Evolutionary conservation across 1,140 invertebrate species (phyloP).

Genomic region (Trachelipus rathkii): DNA sequence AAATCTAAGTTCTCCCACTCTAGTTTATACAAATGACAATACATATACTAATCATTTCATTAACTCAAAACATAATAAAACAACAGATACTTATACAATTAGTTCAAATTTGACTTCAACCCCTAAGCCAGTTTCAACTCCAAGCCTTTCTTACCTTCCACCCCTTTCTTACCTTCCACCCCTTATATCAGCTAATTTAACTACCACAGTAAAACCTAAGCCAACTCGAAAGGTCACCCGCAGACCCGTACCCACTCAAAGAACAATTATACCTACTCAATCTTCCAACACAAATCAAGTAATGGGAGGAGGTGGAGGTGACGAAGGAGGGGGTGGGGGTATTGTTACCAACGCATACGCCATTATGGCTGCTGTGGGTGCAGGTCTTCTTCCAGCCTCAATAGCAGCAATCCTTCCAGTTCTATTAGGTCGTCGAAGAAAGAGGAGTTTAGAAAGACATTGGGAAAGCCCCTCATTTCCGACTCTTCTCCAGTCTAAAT

Average conservation of each 20-base stretch:
- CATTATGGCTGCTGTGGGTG: conserved; percentile 29
- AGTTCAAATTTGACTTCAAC: not conserved
- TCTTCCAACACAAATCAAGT: too few species aligned
- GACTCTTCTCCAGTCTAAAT: not conserved
- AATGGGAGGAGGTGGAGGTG: not conserved
- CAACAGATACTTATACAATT: not conserved
- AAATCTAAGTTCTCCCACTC: not conserved
- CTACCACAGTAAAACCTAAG: too few species aligned
- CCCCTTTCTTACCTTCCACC: not conserved
- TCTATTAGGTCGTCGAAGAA: conserved; percentile 28
- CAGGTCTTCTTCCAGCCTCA: conserved; percentile 26
- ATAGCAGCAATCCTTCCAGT: conserved; percentile 27
- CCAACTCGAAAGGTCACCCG: too few species aligned
- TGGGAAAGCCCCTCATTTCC: not conserved
- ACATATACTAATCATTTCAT: not conserved
- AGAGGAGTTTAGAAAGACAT: conserved; percentile 21
- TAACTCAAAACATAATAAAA: not conserved
- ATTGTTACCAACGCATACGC: conserved; percentile 21
- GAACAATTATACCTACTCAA: too few species aligned
- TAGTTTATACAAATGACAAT: not conserved
- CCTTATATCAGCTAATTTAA: too few species aligned
- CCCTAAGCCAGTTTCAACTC: not conserved
- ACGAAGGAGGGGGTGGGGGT: not conserved
- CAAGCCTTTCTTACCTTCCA: not conserved
- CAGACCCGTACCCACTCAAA: too few species aligned